phyloP scores from a whole-genome alignment of 2,797 vertebrate genomes.

The Microchirus variegatus region DNA sequence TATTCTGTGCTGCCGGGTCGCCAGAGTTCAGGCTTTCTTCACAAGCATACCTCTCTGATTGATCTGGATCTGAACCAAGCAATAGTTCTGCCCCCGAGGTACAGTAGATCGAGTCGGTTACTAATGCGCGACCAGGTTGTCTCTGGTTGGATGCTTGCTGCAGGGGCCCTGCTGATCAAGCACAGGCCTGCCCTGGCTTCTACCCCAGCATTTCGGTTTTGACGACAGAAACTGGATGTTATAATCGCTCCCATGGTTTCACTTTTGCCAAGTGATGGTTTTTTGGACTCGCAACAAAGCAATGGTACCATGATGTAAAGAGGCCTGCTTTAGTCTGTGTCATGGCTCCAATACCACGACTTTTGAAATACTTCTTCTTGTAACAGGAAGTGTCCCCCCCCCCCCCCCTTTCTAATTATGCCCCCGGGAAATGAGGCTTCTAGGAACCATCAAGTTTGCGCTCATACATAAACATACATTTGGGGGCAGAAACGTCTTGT shows the following conservation, averaged over 20 bases:
- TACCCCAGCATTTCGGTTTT: constrained; percentile 16
- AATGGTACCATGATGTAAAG: constrained; percentile 31
- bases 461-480: constrained; percentile 56
- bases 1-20: constrained; percentile 64
- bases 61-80: constrained; percentile 62
- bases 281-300: constrained; percentile 46
- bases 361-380: constrained; percentile 51
- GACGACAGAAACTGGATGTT: constrained; percentile 38
- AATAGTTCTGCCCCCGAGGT: constrained; percentile 53
- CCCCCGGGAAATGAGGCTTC: constrained; percentile 53
- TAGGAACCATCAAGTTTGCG: constrained; percentile 43
- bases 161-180: constrained; percentile 55
- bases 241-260: constrained; percentile 35
- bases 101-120: constrained; percentile 41
- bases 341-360: constrained; percentile 19
- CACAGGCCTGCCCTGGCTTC: constrained; percentile 45
- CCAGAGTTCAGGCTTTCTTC: constrained; percentile 70
- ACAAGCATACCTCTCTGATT: constrained; percentile 62
- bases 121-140: constrained; percentile 41
- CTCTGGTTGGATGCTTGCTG: constrained; percentile 41
- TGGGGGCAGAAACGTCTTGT: constrained; percentile 28
- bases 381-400: constrained; percentile 58
- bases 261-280: constrained; percentile 24
- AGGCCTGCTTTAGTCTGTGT: constrained; percentile 11
- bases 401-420: constrained; percentile 54